Evolutionary conservation across 2,797 vertebrate genomes (phyloP).

Genomic region (Acipenser oxyrinchus): DNA sequence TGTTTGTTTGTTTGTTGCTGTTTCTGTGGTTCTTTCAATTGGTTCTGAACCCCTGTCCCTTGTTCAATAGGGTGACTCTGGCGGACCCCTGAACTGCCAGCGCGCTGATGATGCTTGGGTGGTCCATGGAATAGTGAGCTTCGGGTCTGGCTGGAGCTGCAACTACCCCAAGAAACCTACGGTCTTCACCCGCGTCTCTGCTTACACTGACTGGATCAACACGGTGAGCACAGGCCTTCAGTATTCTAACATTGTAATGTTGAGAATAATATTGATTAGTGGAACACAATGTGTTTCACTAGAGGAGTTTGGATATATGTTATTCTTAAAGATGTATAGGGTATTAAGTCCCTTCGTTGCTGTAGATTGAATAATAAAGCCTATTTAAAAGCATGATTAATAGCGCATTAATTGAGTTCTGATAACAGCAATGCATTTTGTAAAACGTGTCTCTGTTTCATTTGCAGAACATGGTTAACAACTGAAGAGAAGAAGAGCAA

Average conservation of each 20-base stretch:
- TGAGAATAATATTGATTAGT: too few relatives aligned
- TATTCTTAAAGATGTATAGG: conserved; percentile 24
- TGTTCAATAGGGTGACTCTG: conserved; percentile 70
- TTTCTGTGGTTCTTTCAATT: neutral
- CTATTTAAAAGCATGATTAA: neutral
- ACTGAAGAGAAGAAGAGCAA: conserved; percentile 27
- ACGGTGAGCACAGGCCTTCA: conserved; percentile 42
- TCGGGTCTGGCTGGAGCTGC: conserved; percentile 69
- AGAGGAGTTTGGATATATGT: too few relatives aligned
- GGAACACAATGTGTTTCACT: too few relatives aligned
- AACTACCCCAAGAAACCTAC: conserved; percentile 74
- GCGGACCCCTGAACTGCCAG: conserved; percentile 76
- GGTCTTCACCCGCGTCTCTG: conserved; percentile 75
- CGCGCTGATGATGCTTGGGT: conserved; percentile 58
- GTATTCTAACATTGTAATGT: too few relatives aligned
- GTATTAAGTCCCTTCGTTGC: conserved; percentile 31
- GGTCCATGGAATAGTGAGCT: conserved; percentile 75
- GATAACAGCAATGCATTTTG: neutral
- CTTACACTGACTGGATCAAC: conserved; percentile 70
- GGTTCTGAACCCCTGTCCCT: neutral
- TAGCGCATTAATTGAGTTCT: neutral
- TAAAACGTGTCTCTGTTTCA: neutral
- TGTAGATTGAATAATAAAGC: conserved; percentile 31
- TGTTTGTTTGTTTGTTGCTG: too few relatives aligned
- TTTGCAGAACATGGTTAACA: conserved; percentile 37